A percentile compares a stretch with the other conserved stretches of the same genome.
Evolutionary conservation across 2,113 vertebrate species (phyloP).

Genomic region (Archilochus colubris): DNA sequence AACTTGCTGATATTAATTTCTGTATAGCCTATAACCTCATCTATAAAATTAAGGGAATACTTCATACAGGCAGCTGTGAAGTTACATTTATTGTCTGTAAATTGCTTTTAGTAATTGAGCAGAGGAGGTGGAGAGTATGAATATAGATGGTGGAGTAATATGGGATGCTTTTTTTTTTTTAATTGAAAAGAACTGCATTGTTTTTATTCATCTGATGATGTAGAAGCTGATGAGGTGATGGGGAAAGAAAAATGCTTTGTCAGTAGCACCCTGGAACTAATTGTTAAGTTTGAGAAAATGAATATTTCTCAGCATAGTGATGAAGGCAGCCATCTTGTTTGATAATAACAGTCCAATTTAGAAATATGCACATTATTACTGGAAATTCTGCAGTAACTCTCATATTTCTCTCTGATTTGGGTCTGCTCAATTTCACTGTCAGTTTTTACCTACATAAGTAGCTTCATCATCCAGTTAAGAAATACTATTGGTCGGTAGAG

Average conservation of each 20-base stretch:
- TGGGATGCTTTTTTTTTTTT: neutral
- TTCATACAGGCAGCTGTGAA: constrained; percentile 68
- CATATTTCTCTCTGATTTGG: neutral
- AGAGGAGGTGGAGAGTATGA: constrained; percentile 53
- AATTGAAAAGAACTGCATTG: constrained; percentile 15
- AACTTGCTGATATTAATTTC: constrained; percentile 54
- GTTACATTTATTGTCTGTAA: constrained; percentile 70
- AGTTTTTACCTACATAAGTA: neutral
- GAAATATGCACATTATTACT: neutral
- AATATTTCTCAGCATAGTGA: constrained; percentile 22
- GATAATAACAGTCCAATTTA: neutral
- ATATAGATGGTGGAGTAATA: constrained; percentile 57
- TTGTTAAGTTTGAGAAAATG: constrained; percentile 38
- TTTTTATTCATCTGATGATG: constrained; percentile 46
- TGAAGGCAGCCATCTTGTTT: constrained; percentile 62
- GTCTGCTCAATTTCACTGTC: neutral
- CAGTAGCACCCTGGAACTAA: constrained; percentile 26
- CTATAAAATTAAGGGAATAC: constrained; percentile 68
- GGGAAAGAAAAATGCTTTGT: constrained; percentile 34
- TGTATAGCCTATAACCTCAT: constrained; percentile 60
- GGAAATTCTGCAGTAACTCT: neutral
- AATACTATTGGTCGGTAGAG: neutral
- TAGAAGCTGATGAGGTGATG: constrained; percentile 5
- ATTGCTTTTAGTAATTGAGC: constrained; percentile 70
- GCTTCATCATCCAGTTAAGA: neutral